Evolutionary conservation across 2,113 vertebrate genomes (phyloP).

Genomic region (Scopus umbretta): DNA sequence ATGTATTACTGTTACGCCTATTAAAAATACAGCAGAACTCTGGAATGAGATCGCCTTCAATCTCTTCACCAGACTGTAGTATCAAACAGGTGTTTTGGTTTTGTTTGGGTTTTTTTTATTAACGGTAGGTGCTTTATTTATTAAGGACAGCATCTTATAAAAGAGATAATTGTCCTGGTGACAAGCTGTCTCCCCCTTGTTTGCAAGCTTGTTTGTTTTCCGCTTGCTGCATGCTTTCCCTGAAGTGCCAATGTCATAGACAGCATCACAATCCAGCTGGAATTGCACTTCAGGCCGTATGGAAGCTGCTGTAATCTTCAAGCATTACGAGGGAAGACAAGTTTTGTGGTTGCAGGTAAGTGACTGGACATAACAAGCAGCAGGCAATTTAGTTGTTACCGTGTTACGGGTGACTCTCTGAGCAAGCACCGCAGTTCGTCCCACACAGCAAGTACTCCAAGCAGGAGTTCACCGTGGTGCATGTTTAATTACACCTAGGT

Average conservation of each 20-base stretch:
- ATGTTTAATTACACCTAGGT: rapidly evolving
- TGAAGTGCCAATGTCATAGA: neutral
- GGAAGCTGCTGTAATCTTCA: neutral
- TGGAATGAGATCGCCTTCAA: neutral
- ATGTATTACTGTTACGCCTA: neutral
- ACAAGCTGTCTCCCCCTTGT: neutral
- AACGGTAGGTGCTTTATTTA: neutral
- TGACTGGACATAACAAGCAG: neutral
- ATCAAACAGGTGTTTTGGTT: neutral
- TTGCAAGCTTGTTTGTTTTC: neutral
- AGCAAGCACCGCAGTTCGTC: neutral
- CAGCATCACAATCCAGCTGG: neutral
- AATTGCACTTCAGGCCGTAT: neutral
- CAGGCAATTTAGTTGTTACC: rapidly evolving
- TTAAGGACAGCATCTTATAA: neutral
- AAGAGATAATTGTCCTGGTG: neutral
- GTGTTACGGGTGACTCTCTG: neutral
- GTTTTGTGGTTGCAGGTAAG: neutral
- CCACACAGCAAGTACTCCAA: neutral
- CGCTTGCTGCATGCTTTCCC: neutral
- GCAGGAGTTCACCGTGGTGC: neutral
- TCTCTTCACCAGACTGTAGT: neutral
- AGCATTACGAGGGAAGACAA: neutral
- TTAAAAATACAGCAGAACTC: neutral
- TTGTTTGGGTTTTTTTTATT: neutral